phyloP scores from a whole-genome alignment of 2,113 vertebrate genomes.

The Catagonus wagneri region DNA sequence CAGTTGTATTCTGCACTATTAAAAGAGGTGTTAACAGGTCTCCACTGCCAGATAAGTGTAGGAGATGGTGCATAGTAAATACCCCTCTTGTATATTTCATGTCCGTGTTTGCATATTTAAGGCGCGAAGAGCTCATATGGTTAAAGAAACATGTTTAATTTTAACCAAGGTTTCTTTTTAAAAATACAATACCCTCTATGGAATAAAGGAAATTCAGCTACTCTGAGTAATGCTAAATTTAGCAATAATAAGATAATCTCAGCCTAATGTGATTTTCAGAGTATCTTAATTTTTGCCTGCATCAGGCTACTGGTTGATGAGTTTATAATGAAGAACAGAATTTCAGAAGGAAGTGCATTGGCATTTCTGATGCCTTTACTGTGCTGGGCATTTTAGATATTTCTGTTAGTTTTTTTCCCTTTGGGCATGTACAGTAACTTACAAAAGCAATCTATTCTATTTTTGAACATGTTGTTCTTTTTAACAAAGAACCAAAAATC shows the following conservation, averaged over 20 bases:
- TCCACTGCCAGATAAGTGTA: neutral
- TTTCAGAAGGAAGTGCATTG: neutral
- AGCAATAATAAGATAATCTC: neutral
- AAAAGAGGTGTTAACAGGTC: neutral
- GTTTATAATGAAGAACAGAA: neutral
- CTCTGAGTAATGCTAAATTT: neutral
- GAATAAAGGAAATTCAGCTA: neutral
- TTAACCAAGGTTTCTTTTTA: neutral
- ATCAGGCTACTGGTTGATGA: neutral
- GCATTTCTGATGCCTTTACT: neutral
- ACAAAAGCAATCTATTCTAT: neutral
- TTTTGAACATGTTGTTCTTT: constrained; percentile 30
- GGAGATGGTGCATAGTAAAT: neutral
- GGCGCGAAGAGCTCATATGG: neutral
- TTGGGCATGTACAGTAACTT: neutral
- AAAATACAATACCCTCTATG: neutral
- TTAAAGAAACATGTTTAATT: neutral
- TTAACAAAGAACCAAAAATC: neutral
- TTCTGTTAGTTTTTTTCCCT: neutral
- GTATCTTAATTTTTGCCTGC: neutral
- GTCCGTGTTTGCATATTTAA: neutral
- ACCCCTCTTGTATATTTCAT: neutral
- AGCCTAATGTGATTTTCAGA: neutral
- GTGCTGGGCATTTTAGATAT: neutral
- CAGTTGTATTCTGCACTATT: neutral